Evolutionary conservation across 2,113 vertebrate species (phyloP), one percentile per base, ranked within the genome.

Genomic region (Syrrhaptes paradoxus): DNA sequence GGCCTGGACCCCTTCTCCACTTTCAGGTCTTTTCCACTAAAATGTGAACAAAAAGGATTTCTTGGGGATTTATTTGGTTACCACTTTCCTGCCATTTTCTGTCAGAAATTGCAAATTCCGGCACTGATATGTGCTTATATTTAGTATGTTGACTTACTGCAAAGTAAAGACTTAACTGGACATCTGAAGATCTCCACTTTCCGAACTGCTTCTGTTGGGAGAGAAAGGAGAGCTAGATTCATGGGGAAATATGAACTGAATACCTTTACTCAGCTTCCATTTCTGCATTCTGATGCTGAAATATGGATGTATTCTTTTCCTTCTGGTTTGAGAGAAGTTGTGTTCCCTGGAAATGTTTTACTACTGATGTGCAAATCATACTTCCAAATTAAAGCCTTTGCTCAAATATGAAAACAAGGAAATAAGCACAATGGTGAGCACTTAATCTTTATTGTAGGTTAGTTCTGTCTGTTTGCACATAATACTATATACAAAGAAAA

Each of bases 351-450:
- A 26, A 34, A 6, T 10, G 45, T 58, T 72, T 58, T 73, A 21
- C 21, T 36, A 0, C 19, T 36, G 13, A 8, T 1, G 3, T 83
- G 58, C 28, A 31, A 28, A 14, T 32, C 1, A 1, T 58, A 11
- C 45, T 88, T 82, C 32, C 38, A 67, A n/a, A 22, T 36, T 28
- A 76, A 66, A 82, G 26, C 15, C 73, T 68, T 84, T 24, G 12
- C 14, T 72, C 49, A 70, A 46, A 48, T 45, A 22, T 0, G 3
- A 28, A 85, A 83, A 41, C 4, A 45, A 65, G 55, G 43, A 49
- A 82, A n/a, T 54, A 5, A 58, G 6, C 9, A 5, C 22, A 21
- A 1, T 26, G 45, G 13, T 59, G 18, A 83, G 45, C 8, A 4
- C 28, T 77, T 65, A 14, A n/a, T 16, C 4, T 71, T 65, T 61